Conservation (phyloP, 2,797 vertebrate species). For the Discoglossus pictus region DNA sequence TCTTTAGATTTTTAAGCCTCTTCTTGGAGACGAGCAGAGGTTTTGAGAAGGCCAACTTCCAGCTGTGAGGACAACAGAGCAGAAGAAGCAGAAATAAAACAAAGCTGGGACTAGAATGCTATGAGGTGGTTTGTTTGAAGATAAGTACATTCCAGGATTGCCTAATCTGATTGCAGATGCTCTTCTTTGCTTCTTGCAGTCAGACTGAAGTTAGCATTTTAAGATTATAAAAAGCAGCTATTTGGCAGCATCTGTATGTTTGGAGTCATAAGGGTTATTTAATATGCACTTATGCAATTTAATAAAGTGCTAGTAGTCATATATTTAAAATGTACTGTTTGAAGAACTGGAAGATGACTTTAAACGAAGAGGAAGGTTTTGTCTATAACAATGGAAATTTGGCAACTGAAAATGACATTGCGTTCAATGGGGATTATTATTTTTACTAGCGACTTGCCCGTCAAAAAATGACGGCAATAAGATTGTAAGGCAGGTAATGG, state of each 20-base stretch:
- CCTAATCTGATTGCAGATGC: slow-evolving; percentile 20
- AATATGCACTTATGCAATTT: no score
- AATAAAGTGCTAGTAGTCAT: no score
- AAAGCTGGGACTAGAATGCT: slow-evolving; percentile 3
- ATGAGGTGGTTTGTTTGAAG: slow-evolving; percentile 9
- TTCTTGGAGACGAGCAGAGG: slow-evolving; percentile 15
- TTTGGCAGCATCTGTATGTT: background rate
- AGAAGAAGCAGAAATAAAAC: slow-evolving; percentile 9
- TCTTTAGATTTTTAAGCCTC: background rate
- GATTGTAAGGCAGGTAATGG: no score
- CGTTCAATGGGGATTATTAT: no score
- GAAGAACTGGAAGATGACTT: no score
- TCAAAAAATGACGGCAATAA: no score
- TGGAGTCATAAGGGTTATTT: no score
- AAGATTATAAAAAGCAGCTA: background rate
- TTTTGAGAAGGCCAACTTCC: slow-evolving; percentile 18
- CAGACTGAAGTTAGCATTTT: background rate
- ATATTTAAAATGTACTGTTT: no score
- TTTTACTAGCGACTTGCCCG: no score
- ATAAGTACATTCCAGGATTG: slow-evolving; percentile 28
- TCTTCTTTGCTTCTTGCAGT: background rate
- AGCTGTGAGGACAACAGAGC: slow-evolving; percentile 18
- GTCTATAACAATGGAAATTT: no score
- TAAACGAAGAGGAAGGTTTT: no score
- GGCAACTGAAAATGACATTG: no score